Conservation (phyloP, 2,888 invertebrate genomes). For the Acanthosepion lycidas region DNA sequence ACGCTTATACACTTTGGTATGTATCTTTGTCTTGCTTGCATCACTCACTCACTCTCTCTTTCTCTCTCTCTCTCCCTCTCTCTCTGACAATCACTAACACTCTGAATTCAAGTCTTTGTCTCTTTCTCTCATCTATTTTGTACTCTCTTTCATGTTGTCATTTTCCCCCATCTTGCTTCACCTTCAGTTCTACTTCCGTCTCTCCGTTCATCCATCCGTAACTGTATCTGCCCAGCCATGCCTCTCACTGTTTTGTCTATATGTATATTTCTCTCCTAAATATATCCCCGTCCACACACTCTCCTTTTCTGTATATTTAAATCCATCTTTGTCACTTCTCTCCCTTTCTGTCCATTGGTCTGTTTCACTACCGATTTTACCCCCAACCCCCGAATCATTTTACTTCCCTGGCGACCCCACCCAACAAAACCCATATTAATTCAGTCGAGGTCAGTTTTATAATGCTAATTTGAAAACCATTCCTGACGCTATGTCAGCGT, state of each 20-base stretch:
- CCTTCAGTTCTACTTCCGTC: not conserved
- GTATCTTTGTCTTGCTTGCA: no score
- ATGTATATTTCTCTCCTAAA: no score
- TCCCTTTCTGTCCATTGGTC: not conserved
- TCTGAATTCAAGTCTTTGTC: no score
- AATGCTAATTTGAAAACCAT: constrained; percentile 45
- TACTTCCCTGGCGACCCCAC: not conserved
- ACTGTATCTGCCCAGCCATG: no score
- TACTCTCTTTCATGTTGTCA: no score
- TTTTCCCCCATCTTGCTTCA: no score
- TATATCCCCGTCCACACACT: not conserved
- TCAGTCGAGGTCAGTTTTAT: constrained; percentile 43
- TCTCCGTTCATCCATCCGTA: not conserved
- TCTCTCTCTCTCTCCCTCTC: no score
- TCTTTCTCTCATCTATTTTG: no score
- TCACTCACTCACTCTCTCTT: fast-evolving
- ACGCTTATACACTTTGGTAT: no score
- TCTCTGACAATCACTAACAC: no score
- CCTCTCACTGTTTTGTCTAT: no score
- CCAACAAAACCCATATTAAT: constrained; percentile 37
- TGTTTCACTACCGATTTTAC: not conserved
- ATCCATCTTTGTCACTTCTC: not conserved
- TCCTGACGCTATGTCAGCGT: constrained; percentile 40
- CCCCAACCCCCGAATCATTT: not conserved
- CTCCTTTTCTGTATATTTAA: no score